Conservation (phyloP, 2,113 vertebrate genomes). For the Ornithorhynchus anatinus region DNA sequence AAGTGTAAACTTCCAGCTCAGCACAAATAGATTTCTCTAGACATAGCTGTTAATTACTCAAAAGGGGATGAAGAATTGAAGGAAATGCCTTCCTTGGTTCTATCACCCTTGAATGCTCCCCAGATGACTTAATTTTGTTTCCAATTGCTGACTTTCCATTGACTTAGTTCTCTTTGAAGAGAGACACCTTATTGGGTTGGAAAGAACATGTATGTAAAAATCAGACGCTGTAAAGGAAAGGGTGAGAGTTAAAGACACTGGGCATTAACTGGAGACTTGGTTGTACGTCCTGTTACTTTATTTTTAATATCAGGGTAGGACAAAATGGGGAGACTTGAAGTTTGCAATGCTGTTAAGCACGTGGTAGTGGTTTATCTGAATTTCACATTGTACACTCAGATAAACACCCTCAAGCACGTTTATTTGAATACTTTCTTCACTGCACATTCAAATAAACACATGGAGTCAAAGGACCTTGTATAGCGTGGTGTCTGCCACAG, state of each 20-base stretch:
- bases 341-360: not conserved
- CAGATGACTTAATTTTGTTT: not conserved
- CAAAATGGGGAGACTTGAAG: not conserved
- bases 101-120: slow-evolving; percentile 21
- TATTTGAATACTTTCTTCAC: not conserved
- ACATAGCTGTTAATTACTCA: slow-evolving; percentile 14
- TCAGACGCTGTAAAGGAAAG: no score
- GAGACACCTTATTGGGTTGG: no score
- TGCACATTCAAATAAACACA: not conserved
- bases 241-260: no score
- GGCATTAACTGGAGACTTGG: not conserved
- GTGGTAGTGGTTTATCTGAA: not conserved
- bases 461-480: not conserved
- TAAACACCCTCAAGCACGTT: not conserved
- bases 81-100: not conserved
- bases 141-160: not conserved
- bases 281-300: not conserved
- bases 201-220: no score
- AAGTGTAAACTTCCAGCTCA: not conserved
- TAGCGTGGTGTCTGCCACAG: no score
- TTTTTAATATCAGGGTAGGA: not conserved
- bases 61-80: slow-evolving; percentile 28
- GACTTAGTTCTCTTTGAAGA: rapidly evolving
- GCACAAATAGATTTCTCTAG: not conserved
- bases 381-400: not conserved